Percentiles rank a stretch among this genome's conserved stretches.
phyloP scores from a whole-genome alignment of 2,888 invertebrate genomes.

The Seira sanloemensis region DNA sequence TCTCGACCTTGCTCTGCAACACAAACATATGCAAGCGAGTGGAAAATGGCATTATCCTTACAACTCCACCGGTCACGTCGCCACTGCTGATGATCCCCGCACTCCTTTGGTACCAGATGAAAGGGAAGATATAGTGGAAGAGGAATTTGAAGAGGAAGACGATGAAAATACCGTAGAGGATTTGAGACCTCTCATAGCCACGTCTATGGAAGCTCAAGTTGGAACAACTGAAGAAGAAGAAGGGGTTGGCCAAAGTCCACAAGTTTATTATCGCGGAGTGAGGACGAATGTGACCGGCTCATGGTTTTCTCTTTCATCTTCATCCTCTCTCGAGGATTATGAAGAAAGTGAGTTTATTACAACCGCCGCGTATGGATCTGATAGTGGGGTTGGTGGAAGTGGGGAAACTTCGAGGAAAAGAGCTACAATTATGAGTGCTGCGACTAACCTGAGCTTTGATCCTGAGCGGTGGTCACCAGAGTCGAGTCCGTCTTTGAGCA shows the following conservation, averaged over 20 bases:
- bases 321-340: constrained; percentile 57
- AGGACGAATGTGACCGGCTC: constrained; percentile 61
- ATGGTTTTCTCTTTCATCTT: constrained; percentile 61
- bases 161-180: constrained; percentile 53
- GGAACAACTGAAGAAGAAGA: constrained; percentile 19
- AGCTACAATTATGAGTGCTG: not conserved
- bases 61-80: constrained; percentile 55
- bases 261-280: constrained; percentile 56
- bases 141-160: constrained; percentile 40
- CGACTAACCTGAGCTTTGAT: constrained; percentile 18
- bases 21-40: constrained; percentile 60
- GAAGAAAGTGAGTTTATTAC: constrained; percentile 50
- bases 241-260: constrained; percentile 59
- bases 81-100: constrained; percentile 36
- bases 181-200: constrained; percentile 51
- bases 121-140: constrained; percentile 19
- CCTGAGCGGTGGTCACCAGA: constrained; percentile 59
- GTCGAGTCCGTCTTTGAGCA: constrained; percentile 53
- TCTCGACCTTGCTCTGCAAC: constrained; percentile 42
- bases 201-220: not conserved
- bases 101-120: constrained; percentile 21
- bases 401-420: constrained; percentile 9
- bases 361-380: constrained; percentile 18
- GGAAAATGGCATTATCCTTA: constrained; percentile 60
- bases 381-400: constrained; percentile 3